A percentile compares a stretch with the other conserved stretches of the same genome.
Conservation (phyloP, 2,797 vertebrate species). For the Anguilla pacifica region DNA sequence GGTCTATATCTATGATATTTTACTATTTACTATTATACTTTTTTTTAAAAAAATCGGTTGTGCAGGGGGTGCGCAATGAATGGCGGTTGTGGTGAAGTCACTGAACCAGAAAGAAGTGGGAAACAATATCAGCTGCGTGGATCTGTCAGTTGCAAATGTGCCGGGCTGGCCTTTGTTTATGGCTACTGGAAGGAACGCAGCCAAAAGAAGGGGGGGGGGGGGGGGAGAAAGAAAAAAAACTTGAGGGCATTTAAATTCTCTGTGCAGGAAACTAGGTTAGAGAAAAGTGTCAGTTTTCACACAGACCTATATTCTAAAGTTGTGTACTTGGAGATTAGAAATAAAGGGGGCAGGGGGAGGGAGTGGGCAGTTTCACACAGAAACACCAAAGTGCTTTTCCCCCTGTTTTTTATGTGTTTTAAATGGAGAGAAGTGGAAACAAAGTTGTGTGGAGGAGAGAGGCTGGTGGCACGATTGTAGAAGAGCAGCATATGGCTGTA, state of each 20-base stretch:
- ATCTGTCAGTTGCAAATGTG: slow-evolving; percentile 80
- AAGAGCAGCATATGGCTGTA: slow-evolving; percentile 99
- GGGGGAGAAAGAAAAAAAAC: slow-evolving; percentile 39
- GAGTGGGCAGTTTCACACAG: slow-evolving; percentile 54
- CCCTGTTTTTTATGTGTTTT: slow-evolving; percentile 40
- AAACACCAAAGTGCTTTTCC: slow-evolving; percentile 68
- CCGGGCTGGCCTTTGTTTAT: slow-evolving; percentile 74
- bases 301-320: slow-evolving; percentile 55
- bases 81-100: slow-evolving; percentile 64
- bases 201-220: background rate
- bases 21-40: slow-evolving; percentile 31
- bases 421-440: slow-evolving; percentile 79
- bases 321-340: slow-evolving; percentile 57
- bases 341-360: slow-evolving; percentile 29
- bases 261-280: slow-evolving; percentile 57
- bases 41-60: slow-evolving; percentile 60
- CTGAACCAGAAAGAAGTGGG: slow-evolving; percentile 77
- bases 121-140: slow-evolving; percentile 83
- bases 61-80: slow-evolving; percentile 62
- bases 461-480: slow-evolving; percentile 99
- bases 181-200: slow-evolving; percentile 66
- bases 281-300: slow-evolving; percentile 61
- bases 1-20: slow-evolving; percentile 58
- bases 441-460: slow-evolving; percentile 99
- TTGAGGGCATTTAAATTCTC: slow-evolving; percentile 63